These are phyloP conservation scores for Mesorhabditis belari DNA, from an alignment of 2,888 invertebrate species.

Conservation along the genomic window DNA sequence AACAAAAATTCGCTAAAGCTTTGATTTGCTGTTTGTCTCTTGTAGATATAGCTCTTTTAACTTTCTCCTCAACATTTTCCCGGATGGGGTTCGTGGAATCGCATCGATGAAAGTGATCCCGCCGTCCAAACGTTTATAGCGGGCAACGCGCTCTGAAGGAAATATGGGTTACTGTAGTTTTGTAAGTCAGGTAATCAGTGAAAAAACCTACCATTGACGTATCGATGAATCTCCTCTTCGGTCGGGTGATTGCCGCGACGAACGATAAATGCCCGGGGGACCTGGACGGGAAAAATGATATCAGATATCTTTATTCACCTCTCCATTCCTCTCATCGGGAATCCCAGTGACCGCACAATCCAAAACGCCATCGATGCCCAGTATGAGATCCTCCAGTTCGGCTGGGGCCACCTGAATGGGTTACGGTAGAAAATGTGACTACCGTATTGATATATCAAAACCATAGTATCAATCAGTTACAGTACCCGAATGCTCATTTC, in stretches of 20 bases:
- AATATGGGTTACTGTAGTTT: no score
- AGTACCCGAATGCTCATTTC: background rate
- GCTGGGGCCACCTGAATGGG: slow-evolving; percentile 22
- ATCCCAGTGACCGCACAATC: slow-evolving; percentile 28
- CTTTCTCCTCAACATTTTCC: slow-evolving; percentile 23
- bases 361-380: slow-evolving; percentile 19
- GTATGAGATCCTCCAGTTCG: slow-evolving; percentile 23
- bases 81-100: slow-evolving; percentile 24
- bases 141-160: slow-evolving; percentile 24
- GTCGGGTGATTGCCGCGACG: slow-evolving; percentile 53
- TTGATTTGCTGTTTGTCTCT: slow-evolving; percentile 1
- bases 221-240: slow-evolving; percentile 1
- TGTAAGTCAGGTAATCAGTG: no score
- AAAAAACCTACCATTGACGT: slow-evolving; percentile 1
- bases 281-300: background rate
- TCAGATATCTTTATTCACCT: slow-evolving; percentile 61
- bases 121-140: slow-evolving; percentile 27
- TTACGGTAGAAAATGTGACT: background rate
- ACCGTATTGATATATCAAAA: background rate
- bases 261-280: slow-evolving; percentile 65
- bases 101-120: slow-evolving; percentile 20
- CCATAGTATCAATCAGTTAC: background rate
- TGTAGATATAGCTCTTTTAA: slow-evolving; percentile 17
- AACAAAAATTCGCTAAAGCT: no score
- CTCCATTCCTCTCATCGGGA: slow-evolving; percentile 62